Base-by-base conservation (phyloP, 2,888 invertebrate species). In the Ormyrus thymus region DNA sequence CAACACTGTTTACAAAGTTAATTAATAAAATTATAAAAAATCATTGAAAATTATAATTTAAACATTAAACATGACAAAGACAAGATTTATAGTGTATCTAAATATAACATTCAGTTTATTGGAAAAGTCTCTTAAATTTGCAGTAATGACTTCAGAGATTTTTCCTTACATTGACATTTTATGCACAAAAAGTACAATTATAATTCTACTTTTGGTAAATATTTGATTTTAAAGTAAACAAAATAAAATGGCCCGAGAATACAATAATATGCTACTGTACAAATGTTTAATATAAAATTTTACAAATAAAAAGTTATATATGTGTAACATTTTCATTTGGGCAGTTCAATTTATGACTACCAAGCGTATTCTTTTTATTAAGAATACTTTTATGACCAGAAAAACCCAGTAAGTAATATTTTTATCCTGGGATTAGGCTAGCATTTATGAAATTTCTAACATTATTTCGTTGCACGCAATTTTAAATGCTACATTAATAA, bases 401-500 rank as follows among this genome's bases (percentile, higher is more conserved):
- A 29, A 29, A 29, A 29, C 2, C 29, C 29, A 29, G 29, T 29
- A 29, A 29, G 4, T 29, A 29, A 29, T 29, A 29, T 29, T 29
- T 29, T 29, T 29, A 29, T 3, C 3, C 29, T 29, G 29, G 29
- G 29, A 4, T 29, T 71, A 69, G 69, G 69, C 69, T 69, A 69
- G 56, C 56, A n/a, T 69, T 46, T 46, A 45, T 59, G 48, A 13
- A 64, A 51, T 51, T 48, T n/a, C 55, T 56, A 65, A 73, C 50
- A 64, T 56, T 10, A 65, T n/a, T 15, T 50, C 9, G 55, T 56
- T 13, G 48, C 73, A 46, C 46, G 13, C 56, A 43, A 58, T 58
- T 45, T 74, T 74, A 15, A 64, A 50, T 55, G 9, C 66, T 75
- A 61, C 68, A 45, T 61, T 74, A 75, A 43, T 29, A 29, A 4